Conservation (phyloP, 2,888 invertebrate genomes). For the Tenthredo amoena region DNA sequence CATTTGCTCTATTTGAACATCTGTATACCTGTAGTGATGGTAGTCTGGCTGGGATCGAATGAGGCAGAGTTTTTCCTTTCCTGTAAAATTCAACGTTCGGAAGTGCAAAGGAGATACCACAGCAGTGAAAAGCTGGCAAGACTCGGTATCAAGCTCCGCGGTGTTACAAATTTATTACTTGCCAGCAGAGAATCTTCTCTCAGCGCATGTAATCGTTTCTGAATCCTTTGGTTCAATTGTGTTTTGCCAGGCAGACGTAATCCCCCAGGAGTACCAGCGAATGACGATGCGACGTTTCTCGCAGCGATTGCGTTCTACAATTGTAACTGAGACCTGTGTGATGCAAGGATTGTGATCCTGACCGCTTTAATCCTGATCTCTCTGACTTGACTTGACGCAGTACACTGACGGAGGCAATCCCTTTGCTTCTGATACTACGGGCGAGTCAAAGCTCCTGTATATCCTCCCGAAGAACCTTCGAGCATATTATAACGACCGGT, state of each 20-base stretch:
- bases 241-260: not conserved
- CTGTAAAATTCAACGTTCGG: not conserved
- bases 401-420: not conserved
- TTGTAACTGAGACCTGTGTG: not conserved
- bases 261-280: not conserved
- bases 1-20: not conserved
- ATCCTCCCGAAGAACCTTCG: not conserved
- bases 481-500: constrained; percentile 20
- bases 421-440: not conserved
- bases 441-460: constrained; percentile 1
- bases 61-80: not conserved
- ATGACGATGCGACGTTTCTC: not conserved
- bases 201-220: not conserved
- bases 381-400: constrained; percentile 1
- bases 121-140: not conserved
- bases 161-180: not conserved
- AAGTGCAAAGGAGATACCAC: not conserved
- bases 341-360: not conserved
- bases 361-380: constrained; percentile 30
- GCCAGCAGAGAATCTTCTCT: not conserved
- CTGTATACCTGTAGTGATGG: not conserved
- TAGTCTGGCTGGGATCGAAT: not conserved
- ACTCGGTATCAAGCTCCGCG: not conserved
- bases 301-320: not conserved
- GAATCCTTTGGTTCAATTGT: constrained; percentile 4